Evolutionary conservation across 2,888 invertebrate genomes (phyloP), one percentile per base, ranked within the genome.

Genomic region (Nemotelus pantherinus): DNA sequence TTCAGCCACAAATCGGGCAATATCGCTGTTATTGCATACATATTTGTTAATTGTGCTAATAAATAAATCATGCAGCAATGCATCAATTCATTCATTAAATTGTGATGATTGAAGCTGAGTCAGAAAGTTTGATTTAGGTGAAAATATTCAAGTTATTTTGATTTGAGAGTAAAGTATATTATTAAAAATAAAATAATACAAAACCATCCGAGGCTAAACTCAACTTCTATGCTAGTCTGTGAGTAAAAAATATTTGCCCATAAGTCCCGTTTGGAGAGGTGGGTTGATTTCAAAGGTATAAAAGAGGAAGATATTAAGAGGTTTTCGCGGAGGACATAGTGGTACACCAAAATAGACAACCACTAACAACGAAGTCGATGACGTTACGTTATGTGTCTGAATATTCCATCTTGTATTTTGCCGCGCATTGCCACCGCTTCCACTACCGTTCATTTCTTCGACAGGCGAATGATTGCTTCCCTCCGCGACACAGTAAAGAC

Each of bases 261-360:
- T 25, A 25, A 25, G 25, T 25, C 25, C 25, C n/a, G 39, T 39
- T 50, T 2, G 3, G 39, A 44, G 39, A 10, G 50, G 7, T 71
- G 41, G 43, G 41, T 63, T 74, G 41, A 74, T 63, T 74, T 76
- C 65, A 76, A 50, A 65, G 65, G 47, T 25, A 57, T 47, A 64
- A 63, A 63, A 77, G 70, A 70, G 71, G 77, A 77, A 77, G 70
- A 77, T 65, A 71, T 79, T 80, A 79, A 81, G 80, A 81, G 80
- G 80, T 82, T 81, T 80, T 78, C 47, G 80, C 78, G 74, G 81
- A 80, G 80, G 81, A 81, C 80, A 78, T 80, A 80, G 80, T 79
- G 81, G 81, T 82, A 77, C 74, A 81, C 82, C 81, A 80, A 80
- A 79, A 77, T 78, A 81, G 80, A 80, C 79, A 82, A 82, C 82